Evolutionary conservation across 2,888 invertebrate genomes (phyloP).

Genomic region (Tinea trinotella): DNA sequence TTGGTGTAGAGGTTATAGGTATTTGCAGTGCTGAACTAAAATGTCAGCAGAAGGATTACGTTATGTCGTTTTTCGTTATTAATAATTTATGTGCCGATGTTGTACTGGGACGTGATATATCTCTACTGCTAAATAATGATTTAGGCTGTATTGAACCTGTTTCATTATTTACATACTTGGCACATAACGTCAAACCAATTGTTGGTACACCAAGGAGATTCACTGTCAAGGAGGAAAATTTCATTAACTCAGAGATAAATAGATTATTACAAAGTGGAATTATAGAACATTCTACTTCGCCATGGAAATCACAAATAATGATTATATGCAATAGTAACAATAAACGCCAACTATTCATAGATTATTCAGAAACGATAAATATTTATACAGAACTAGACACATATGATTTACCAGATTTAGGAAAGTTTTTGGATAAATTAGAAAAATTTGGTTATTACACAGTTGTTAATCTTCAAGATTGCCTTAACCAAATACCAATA

Average conservation of each 20-base stretch:
- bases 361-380: constrained; percentile 13
- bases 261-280: not conserved
- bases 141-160: not conserved
- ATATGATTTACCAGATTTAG: constrained; percentile 2
- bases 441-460: not conserved
- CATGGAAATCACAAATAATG: constrained; percentile 9
- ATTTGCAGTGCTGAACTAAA: not conserved
- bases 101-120: not conserved
- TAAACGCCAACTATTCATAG: not conserved
- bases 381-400: constrained; percentile 10
- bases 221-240: not conserved
- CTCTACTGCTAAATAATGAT: not conserved
- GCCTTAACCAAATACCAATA: constrained; percentile 9
- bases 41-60: not conserved
- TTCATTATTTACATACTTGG: not conserved
- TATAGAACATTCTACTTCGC: constrained; percentile 14
- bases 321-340: not conserved
- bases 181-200: not conserved
- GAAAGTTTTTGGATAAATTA: not conserved
- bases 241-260: not conserved
- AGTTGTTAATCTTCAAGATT: not conserved
- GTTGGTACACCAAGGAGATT: not conserved
- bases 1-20: not conserved
- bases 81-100: not conserved
- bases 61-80: not conserved